Evolutionary conservation across 2,113 vertebrate species (phyloP), one percentile per base, ranked within the genome.

Genomic region (Heteronetta atricapilla): DNA sequence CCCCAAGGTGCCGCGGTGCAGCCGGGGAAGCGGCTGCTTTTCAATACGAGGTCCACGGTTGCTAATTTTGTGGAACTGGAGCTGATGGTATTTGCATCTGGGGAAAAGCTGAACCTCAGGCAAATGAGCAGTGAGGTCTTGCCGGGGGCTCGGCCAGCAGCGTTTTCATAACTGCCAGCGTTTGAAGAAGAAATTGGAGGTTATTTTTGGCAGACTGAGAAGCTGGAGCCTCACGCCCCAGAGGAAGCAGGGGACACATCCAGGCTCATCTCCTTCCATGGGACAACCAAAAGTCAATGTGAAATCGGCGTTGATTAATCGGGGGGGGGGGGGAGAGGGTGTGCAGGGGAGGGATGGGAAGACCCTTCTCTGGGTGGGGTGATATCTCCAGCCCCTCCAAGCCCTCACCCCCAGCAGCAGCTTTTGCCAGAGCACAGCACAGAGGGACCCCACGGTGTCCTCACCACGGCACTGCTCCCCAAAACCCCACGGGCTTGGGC

Each of bases 21-120:
- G 31, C 73, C 1, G 2, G 36, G 76, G 29, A 62, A 62, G 63
- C 0, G 0, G 50, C 64, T 36, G 33, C 42, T 87, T 50, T 88
- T 44, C 63, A 58, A 74, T 3, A 2, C 3, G 1, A 94, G 42
- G 10, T 74, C 64, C 60, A 83, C 76, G 4, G 0, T 72, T 59
- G 74, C 90, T 93, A 11, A 90, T 77, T 79, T 70, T 84, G 64
- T 88, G 83, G 86, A 50, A 83, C 11, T 0, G 1, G 77, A 83
- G 92, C 77, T 78, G 94, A 77, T 29, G 13, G 86, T 81, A 96
- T 97, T 96, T 96, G 96, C 96, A 95, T 95, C 83, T 86, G 94
- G 86, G 86, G 90, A 52, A 78, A 93, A 88, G 95, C 81, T 90
- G 94, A 96, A 75, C 62, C 62, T 78, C 86, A 95, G 86, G 93